A percentile compares a stretch with the other conserved stretches of the same genome.
Evolutionary conservation across 2,797 vertebrate genomes (phyloP).

Genomic region (Melanogrammus aeglefinus): DNA sequence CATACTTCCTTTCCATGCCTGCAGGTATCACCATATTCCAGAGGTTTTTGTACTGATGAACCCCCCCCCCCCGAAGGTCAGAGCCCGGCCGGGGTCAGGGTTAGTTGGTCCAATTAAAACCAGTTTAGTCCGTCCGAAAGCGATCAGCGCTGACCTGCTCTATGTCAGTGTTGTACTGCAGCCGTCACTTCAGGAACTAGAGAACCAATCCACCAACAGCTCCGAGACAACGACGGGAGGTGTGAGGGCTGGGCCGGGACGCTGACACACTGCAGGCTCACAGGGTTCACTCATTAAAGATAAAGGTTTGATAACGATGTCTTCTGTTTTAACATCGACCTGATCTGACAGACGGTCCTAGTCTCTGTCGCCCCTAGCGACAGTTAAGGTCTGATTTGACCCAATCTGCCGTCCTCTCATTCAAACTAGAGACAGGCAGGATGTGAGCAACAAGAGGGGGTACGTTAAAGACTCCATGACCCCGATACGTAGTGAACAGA

Average conservation of each 20-base stretch:
- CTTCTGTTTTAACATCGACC: too few relatives aligned
- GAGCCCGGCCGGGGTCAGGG: slow-evolving; percentile 65
- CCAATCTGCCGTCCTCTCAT: too few relatives aligned
- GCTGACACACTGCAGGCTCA: too few relatives aligned
- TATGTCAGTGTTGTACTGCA: background rate
- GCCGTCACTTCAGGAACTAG: background rate
- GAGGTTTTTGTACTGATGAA: background rate
- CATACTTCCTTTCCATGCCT: slow-evolving; percentile 25
- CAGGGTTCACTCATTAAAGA: too few relatives aligned
- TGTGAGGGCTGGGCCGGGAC: too few relatives aligned
- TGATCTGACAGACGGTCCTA: too few relatives aligned
- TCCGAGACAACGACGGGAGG: background rate
- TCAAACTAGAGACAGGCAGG: too few relatives aligned
- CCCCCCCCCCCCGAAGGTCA: slow-evolving; percentile 13
- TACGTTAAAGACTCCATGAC: background rate
- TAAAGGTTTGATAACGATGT: too few relatives aligned
- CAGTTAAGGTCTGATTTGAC: too few relatives aligned
- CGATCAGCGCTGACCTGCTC: background rate
- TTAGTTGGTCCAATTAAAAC: slow-evolving; percentile 81
- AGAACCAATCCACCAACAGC: background rate
- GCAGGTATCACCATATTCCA: too few relatives aligned
- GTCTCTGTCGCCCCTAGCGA: too few relatives aligned
- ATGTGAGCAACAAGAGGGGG: background rate
- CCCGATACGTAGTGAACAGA: background rate
- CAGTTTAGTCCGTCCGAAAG: slow-evolving; percentile 62